Conservation (phyloP, 2,113 vertebrate genomes). For the Emydura subglobosa region DNA sequence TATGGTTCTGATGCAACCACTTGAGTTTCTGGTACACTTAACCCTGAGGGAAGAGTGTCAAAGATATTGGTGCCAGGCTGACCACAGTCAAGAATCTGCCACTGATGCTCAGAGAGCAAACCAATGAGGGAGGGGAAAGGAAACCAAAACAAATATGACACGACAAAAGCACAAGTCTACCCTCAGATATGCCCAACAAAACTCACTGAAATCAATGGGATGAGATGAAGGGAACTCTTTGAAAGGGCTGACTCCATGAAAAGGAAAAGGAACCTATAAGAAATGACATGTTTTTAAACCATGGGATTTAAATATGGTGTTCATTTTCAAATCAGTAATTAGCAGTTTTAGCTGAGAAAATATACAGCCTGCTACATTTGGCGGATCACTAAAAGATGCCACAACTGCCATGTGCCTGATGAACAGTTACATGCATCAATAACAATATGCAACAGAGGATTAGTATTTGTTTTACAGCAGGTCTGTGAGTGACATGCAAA, state of each 20-base stretch:
- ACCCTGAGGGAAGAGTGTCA: background rate
- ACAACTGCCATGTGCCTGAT: background rate
- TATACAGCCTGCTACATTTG: background rate
- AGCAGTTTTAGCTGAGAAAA: background rate
- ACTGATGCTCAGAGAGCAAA: background rate
- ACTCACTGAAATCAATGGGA: background rate
- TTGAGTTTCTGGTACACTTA: background rate
- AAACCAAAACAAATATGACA: background rate
- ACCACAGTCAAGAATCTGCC: background rate
- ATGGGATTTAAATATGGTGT: accelerated
- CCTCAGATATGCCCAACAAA: background rate
- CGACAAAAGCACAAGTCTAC: background rate
- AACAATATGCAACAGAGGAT: background rate
- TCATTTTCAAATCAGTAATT: accelerated
- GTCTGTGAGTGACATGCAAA: background rate
- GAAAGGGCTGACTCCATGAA: too few relatives aligned
- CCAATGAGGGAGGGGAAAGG: background rate
- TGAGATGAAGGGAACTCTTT: accelerated
- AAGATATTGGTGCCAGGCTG: background rate
- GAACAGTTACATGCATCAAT: background rate
- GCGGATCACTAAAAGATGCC: background rate
- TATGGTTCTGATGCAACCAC: background rate
- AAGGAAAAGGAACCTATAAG: background rate
- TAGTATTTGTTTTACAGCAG: background rate
- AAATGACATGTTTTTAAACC: background rate